Base-by-base conservation (phyloP, 2,888 invertebrate species). In the Chymomyza fuscimana region DNA sequence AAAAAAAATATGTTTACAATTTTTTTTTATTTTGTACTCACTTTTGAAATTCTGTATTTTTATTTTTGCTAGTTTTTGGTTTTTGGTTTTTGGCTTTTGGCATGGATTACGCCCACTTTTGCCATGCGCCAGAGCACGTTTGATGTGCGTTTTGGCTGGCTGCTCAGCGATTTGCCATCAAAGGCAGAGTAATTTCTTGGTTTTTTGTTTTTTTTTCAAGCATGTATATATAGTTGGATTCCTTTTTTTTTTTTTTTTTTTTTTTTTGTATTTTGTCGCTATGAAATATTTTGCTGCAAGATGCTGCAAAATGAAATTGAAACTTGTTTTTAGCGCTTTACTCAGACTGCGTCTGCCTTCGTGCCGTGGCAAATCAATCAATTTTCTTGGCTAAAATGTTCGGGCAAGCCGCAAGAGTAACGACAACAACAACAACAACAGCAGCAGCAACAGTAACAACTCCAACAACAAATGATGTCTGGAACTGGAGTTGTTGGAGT, bases 311-410 rank as follows among this genome's bases (percentile, higher is more conserved):
- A 84, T 86, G 74, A 85, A 85, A 88, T 75, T 76, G 78, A 88
- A 88, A 88, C 87, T 73, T 80, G 84, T 84, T 46, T 46, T 88
- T 87, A 52, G 67, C 69, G 67, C 52, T 65, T 64, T 65, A 4
- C 56, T 62, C 58, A 7, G 29, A 9, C 51, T 62, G 32, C 36
- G 56, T 25, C 52, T 16, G 63, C 4, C 46, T 73, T 75, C 79
- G 79, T 81, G 86, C 87, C 88, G 86, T 89, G 81, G 87, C 89
- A 86, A 88, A 89, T 88, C 89, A 89, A 89, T 89, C 88, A 88
- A 88, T 88, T 89, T 86, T 79, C 78, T 81, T 69, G 71, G 67
- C 74, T 73, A 73, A 77, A 70, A 71, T 81, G 65, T 56, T 65
- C 67, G n/a, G 65, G 65, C 16, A 59, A 29, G 36, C 40, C 19